These are phyloP conservation scores for Hermatobates lingyangjiaoensis DNA, from an alignment of 1,140 invertebrate species.

Conservation along the genomic window DNA sequence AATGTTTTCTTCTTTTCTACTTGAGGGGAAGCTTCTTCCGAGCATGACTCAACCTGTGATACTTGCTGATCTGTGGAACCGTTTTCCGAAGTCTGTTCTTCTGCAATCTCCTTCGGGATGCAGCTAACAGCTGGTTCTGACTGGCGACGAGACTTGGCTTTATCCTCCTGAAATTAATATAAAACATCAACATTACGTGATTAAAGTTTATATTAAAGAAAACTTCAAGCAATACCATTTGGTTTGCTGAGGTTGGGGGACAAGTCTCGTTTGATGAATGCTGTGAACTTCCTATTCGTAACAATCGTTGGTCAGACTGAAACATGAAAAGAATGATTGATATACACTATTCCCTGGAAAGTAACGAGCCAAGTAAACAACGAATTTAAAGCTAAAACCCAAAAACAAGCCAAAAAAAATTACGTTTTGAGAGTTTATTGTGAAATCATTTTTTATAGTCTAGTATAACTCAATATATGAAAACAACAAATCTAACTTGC, in stretches of 20 bases:
- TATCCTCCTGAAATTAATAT: not conserved
- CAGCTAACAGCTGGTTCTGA: not conserved
- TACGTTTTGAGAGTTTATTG: no score
- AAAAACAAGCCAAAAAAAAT: no score
- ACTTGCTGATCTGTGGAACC: constrained; percentile 9
- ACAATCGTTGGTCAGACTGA: not conserved
- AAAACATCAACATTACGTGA: not conserved
- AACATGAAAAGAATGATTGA: not conserved
- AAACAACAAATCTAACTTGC: no score
- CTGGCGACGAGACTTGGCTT: not conserved
- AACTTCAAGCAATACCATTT: not conserved
- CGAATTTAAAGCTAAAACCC: no score
- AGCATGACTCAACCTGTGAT: constrained; percentile 11
- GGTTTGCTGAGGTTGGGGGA: not conserved
- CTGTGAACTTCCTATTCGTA: not conserved
- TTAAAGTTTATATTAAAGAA: not conserved
- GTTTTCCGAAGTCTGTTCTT: not conserved
- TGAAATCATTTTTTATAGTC: no score
- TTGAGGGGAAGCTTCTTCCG: constrained; percentile 22
- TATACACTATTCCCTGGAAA: no score
- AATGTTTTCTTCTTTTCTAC: constrained; percentile 31
- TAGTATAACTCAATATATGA: no score
- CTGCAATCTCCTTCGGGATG: not conserved
- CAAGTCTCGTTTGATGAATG: not conserved
- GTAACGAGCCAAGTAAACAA: no score